Percentiles rank a stretch among this genome's conserved stretches.
Conservation (phyloP, 2,113 vertebrate species). For the Embiotoca jacksoni region DNA sequence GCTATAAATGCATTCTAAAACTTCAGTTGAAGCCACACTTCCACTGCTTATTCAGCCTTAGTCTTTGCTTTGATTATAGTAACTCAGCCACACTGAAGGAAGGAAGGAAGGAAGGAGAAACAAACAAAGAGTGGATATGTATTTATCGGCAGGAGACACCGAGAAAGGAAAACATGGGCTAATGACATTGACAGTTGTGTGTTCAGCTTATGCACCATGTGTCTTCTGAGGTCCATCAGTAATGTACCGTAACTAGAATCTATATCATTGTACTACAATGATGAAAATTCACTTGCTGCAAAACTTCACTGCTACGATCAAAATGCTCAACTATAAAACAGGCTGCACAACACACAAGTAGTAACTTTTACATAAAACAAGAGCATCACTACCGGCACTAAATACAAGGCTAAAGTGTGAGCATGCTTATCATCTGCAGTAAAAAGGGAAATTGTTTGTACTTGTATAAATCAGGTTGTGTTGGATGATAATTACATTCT, state of each 20-base stretch:
- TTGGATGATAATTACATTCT: constrained; percentile 47
- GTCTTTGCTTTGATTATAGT: no score
- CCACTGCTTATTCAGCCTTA: neutral
- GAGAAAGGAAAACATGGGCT: neutral
- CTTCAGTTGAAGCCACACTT: neutral
- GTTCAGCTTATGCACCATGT: neutral
- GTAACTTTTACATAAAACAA: neutral
- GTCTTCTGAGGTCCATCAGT: neutral
- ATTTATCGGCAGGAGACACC: neutral
- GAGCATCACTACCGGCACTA: neutral
- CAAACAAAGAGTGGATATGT: neutral
- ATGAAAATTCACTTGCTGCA: neutral
- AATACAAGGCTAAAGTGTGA: constrained; percentile 1
- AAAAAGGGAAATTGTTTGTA: constrained; percentile 43
- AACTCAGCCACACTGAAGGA: no score
- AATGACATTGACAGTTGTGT: neutral
- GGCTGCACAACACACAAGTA: neutral
- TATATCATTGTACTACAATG: no score
- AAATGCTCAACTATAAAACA: neutral
- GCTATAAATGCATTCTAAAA: no score
- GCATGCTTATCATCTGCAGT: constrained; percentile 10
- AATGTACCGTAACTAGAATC: neutral
- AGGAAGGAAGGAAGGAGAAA: no score
- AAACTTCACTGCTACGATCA: neutral
- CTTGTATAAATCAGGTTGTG: constrained; percentile 4